Evolutionary conservation across 2,797 vertebrate genomes (phyloP).

Genomic region (Choloepus didactylus): DNA sequence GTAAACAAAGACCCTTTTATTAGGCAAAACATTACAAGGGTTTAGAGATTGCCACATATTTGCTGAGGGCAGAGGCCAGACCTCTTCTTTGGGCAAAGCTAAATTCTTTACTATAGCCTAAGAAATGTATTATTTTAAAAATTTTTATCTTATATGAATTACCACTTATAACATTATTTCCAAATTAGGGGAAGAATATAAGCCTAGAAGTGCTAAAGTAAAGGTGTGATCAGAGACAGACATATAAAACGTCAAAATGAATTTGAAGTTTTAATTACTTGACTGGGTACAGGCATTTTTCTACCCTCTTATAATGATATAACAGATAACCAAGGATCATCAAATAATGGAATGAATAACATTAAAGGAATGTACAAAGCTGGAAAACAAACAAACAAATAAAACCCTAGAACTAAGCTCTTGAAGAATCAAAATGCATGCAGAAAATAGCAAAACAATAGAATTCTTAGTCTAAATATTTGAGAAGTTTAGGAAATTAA

Average conservation of each 20-base stretch:
- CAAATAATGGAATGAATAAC: neutral
- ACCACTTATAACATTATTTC: neutral
- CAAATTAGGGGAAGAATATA: neutral
- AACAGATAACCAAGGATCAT: neutral
- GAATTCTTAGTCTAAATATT: neutral
- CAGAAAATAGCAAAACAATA: neutral
- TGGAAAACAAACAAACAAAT: neutral
- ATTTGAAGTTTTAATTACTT: neutral
- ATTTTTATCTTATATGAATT: neutral
- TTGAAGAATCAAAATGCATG: neutral
- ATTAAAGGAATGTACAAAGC: neutral
- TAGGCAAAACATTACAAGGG: neutral
- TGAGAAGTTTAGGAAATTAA: neutral
- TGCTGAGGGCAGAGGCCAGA: neutral
- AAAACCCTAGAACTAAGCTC: neutral
- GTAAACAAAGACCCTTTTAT: neutral
- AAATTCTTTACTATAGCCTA: neutral
- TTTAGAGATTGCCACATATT: neutral
- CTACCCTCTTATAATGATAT: neutral
- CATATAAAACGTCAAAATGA: neutral
- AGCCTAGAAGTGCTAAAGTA: neutral
- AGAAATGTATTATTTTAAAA: neutral
- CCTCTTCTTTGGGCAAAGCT: neutral
- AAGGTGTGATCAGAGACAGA: neutral
- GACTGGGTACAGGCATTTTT: neutral